Percentiles rank a stretch among this genome's conserved stretches.
phyloP scores from a whole-genome alignment of 2,113 vertebrate species.

The Zapornia atra region DNA sequence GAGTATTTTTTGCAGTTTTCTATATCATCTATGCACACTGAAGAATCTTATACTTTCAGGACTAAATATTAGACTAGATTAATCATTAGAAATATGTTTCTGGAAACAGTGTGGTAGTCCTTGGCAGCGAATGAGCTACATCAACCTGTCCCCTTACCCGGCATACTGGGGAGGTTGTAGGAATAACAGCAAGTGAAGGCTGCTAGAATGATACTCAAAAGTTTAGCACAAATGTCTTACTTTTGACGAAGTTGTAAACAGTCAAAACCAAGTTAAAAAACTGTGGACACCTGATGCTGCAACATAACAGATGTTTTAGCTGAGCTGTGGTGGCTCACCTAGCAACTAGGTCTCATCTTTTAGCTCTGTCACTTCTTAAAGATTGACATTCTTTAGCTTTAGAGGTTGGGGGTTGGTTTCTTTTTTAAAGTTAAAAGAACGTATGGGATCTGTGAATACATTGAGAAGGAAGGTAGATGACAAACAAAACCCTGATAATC shows the following conservation, averaged over 20 bases:
- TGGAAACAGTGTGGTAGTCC: not conserved
- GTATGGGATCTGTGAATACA: not conserved
- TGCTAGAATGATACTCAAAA: not conserved
- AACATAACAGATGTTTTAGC: not conserved
- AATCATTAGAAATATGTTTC: not conserved
- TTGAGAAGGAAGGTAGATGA: not conserved
- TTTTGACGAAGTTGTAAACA: not conserved
- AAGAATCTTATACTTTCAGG: not conserved
- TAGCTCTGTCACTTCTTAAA: not conserved
- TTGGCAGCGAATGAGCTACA: not conserved
- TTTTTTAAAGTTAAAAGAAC: not conserved
- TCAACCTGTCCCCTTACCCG: not conserved
- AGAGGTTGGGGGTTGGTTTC: accelerated
- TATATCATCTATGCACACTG: not conserved
- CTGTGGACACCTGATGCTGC: not conserved
- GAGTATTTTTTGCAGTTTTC: not conserved
- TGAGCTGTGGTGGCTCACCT: not conserved
- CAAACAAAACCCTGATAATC: not conserved
- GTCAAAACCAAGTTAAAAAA: not conserved
- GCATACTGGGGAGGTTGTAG: not conserved
- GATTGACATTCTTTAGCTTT: not conserved
- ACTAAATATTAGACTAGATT: not conserved
- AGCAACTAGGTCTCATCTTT: not conserved
- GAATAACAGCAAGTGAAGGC: not conserved
- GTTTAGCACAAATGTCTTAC: not conserved